phyloP scores from a whole-genome alignment of 2,797 vertebrate genomes.

The Toxotes lorentzi region DNA sequence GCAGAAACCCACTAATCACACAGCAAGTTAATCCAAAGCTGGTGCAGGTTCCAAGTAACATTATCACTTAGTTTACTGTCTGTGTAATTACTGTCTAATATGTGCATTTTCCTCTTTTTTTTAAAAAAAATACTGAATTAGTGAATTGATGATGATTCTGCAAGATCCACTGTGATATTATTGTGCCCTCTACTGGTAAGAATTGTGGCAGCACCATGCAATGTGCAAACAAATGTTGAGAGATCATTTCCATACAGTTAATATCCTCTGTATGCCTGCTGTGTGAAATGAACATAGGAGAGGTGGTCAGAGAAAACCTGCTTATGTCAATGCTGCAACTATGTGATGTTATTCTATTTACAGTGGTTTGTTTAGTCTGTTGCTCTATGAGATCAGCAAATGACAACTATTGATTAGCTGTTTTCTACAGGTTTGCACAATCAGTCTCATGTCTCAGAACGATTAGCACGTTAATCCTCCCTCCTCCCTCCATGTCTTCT shows the following conservation, averaged over 20 bases:
- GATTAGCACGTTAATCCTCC: conserved; percentile 58
- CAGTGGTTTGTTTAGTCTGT: neutral
- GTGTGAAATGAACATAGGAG: neutral
- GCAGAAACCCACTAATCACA: neutral
- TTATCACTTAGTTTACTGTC: neutral
- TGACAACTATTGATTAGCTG: conserved; percentile 31
- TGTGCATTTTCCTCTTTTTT: neutral
- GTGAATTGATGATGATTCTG: neutral
- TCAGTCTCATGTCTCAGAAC: conserved; percentile 36
- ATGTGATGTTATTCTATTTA: neutral
- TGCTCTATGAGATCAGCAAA: neutral
- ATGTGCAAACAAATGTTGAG: neutral
- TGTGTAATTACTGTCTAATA: neutral
- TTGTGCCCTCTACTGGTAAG: conserved; percentile 69
- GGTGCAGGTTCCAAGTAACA: neutral
- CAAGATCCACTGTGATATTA: conserved; percentile 39
- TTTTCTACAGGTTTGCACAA: conserved; percentile 37
- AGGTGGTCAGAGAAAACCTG: neutral
- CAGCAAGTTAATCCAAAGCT: conserved; percentile 1
- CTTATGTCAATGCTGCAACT: neutral
- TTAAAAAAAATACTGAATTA: too few relatives aligned
- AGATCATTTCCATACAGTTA: neutral
- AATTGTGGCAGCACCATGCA: conserved; percentile 25
- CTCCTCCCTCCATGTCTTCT: conserved; percentile 59
- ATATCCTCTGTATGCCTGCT: neutral